phyloP scores from a whole-genome alignment of 2,113 vertebrate species.

The Macquaria ambigua region DNA sequence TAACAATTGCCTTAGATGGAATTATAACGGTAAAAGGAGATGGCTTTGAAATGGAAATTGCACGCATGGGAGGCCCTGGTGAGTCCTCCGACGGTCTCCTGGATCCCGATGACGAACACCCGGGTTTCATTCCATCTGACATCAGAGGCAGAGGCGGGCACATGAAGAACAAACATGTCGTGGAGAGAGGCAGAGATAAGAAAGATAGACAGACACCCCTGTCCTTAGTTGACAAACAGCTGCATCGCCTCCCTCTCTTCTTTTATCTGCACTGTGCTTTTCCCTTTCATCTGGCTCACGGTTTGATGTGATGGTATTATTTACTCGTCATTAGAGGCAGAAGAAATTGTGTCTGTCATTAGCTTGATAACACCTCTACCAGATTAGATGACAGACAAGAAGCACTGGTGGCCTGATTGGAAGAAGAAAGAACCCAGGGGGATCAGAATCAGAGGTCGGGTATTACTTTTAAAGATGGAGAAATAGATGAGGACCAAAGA shows the following conservation, averaged over 20 bases:
- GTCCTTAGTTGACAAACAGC: constrained; percentile 73
- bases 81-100: constrained; percentile 55
- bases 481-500: background rate
- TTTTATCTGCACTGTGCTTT: constrained; percentile 52
- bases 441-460: constrained; percentile 13
- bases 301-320: constrained; percentile 76
- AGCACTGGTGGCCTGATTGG: constrained; percentile 47
- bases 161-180: constrained; percentile 62
- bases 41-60: constrained; percentile 87
- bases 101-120: constrained; percentile 70
- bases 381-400: constrained; percentile 67
- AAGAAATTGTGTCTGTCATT: constrained; percentile 78
- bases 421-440: constrained; percentile 22
- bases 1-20: constrained; percentile 83
- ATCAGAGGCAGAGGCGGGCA: constrained; percentile 68
- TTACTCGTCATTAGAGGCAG: constrained; percentile 77
- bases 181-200: constrained; percentile 61
- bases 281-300: constrained; percentile 66
- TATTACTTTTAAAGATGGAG: constrained; percentile 14
- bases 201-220: constrained; percentile 56
- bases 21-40: constrained; percentile 77
- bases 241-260: constrained; percentile 61
- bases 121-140: constrained; percentile 73
- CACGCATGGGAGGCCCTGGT: constrained; percentile 50
- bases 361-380: constrained; percentile 71